Evolutionary conservation across 2,797 vertebrate genomes (phyloP), one percentile per base, ranked within the genome.

Genomic region (Pseudotriccus pelzelni): DNA sequence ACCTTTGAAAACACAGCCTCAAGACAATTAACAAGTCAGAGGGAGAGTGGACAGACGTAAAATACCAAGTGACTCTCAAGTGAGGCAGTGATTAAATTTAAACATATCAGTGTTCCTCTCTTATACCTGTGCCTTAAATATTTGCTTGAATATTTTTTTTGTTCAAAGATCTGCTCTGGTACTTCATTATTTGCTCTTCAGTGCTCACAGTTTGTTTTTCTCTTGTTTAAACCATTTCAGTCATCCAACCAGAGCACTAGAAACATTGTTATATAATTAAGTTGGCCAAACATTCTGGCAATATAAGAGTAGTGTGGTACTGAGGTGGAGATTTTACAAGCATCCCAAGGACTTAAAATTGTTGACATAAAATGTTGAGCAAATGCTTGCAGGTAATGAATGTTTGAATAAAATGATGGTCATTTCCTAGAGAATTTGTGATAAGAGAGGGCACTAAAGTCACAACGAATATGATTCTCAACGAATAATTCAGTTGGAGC

Each of bases 351-450:
- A 68, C 10, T 68, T 25, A 64, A 78, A 86, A 67, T 49, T 86
- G n/a, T 88, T 95, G 76, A 81, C 85, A 91, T 73, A 63, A 97
- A 89, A 75, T 92, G 77, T 74, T 94, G 73, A 89, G 68, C 53
- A 94, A 92, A 66, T 75, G 68, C 34, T 77, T 74, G 68, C 37
- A 84, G 76, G 69, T 93, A 91, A 87, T 87, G 82, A 90, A 84
- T 90, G 62, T 96, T 94, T 93, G 79, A 80, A 89, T 83, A 94
- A 91, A 83, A 78, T 86, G 27, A 41, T 77, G 39, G 49, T 58
- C 47, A 91, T 15, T 91, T 94, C 30, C n/a, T 39, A 46, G n/a
- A 74, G 68, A 91, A 53, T 25, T 60, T 80, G 36, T 60, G 82
- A 62, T 92, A 50, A 52, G 49, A 80, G 46, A 81, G 21, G 25